Conservation (phyloP, 2,797 vertebrate species). For the Sphenodon punctatus region DNA sequence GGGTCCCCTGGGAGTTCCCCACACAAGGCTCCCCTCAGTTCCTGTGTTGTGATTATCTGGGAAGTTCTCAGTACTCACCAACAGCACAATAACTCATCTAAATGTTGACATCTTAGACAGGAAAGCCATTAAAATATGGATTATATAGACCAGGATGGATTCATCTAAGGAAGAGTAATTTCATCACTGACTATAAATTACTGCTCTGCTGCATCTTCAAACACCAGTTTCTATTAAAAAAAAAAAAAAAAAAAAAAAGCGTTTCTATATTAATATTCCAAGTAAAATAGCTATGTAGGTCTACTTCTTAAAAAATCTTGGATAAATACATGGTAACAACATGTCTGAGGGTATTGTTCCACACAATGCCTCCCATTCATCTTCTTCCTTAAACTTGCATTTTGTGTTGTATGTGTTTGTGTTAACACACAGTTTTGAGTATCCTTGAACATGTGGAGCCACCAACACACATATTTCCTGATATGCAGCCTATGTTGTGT, state of each 20-base stretch:
- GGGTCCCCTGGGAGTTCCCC: background rate
- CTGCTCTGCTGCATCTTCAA: background rate
- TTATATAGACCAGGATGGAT: background rate
- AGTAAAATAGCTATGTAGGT: background rate
- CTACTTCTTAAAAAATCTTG: background rate
- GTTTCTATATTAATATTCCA: background rate
- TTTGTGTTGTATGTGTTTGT: too few species aligned
- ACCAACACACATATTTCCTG: too few species aligned
- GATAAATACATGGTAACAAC: background rate
- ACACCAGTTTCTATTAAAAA: too few species aligned
- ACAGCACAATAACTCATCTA: background rate
- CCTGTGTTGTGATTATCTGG: background rate
- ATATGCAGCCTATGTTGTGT: too few species aligned
- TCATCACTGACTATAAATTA: background rate
- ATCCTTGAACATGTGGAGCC: too few species aligned
- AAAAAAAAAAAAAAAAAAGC: background rate
- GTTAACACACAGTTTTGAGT: too few species aligned
- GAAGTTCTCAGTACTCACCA: background rate
- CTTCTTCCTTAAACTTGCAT: too few species aligned
- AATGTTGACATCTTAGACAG: background rate
- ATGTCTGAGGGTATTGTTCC: background rate
- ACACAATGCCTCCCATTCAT: background rate
- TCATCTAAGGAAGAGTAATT: background rate
- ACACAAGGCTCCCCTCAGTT: background rate
- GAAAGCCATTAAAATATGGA: background rate